Evolutionary conservation across 2,888 invertebrate species (phyloP), one percentile per base, ranked within the genome.

Genomic region (Ophion ventricosus): DNA sequence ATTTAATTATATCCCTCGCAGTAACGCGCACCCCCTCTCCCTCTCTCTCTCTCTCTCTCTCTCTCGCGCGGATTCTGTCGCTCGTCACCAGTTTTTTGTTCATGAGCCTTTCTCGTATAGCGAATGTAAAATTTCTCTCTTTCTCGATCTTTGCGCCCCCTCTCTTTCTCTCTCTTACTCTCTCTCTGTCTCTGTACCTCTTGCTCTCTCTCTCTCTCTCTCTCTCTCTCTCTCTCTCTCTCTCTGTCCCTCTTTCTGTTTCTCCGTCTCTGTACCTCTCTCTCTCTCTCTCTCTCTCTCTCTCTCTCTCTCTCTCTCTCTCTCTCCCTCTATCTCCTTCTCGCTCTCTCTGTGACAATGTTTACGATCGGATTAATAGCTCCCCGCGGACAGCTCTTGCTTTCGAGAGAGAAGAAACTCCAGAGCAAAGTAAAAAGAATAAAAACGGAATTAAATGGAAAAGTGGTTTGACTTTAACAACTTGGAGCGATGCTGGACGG

Each of bases 301-400:
- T 35, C 57, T 20, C 29, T 29, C 29, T 29, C 29, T 29, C 29
- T 5, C 63, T 40, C 69, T 26, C n/a, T 17, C 35, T 35, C 20
- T 40, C 26, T 26, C 7, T 20, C 25, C 26, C 40, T 23, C 59
- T n/a, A 14, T 49, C 57, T 43, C 54, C 66, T 54, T 26, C 3
- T 4, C 20, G 49, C 57, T 26, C 23, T 40, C 56, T 63, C 35
- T 78, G 81, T 70, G 81, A 81, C 74, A 81, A 69, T 81, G 73
- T 84, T 81, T 80, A 84, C 84, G 84, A 84, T 67, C 80, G 69
- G 74, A 69, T 77, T 77, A 74, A 81, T 84, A 74, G 74, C 81
- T 74, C 61, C 26, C 40, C 29, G 56, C 67, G 20, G 70, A 74
- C 57, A 61, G 29, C 40, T 14, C 57, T 78, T 64, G 26, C 61